phyloP scores from a whole-genome alignment of 2,797 vertebrate genomes.

The Buceros bicornis region DNA sequence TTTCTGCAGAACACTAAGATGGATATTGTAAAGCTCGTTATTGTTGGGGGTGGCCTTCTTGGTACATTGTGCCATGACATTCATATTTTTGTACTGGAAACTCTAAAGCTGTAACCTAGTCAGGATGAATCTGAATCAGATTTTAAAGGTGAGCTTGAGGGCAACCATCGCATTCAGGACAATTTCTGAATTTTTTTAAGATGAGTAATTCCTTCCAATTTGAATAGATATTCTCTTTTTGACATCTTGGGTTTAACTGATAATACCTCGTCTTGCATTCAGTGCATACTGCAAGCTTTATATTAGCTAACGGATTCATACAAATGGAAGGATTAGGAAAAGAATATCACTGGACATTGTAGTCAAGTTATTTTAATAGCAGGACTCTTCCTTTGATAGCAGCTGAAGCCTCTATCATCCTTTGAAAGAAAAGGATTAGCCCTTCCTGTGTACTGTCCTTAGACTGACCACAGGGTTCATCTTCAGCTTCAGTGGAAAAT shows the following conservation, averaged over 20 bases:
- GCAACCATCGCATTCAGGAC: neutral
- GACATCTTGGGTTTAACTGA: neutral
- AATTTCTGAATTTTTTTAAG: neutral
- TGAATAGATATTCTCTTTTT: neutral
- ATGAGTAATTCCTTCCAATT: neutral
- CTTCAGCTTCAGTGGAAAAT: neutral
- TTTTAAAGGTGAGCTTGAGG: neutral
- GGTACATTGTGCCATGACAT: accelerated
- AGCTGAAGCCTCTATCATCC: neutral
- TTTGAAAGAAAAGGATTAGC: neutral
- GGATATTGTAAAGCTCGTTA: accelerated
- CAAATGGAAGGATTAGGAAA: neutral
- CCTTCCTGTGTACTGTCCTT: neutral
- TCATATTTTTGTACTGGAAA: neutral
- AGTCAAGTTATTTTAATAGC: neutral
- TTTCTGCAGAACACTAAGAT: neutral
- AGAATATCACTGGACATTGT: neutral
- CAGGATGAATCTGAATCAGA: neutral
- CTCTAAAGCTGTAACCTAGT: neutral
- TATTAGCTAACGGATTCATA: neutral
- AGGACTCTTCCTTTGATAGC: neutral
- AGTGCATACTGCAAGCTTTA: neutral
- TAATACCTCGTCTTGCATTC: neutral
- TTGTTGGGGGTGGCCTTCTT: neutral
- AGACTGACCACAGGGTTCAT: neutral